Conservation (phyloP, 2,797 vertebrate species). For the Acanthurus tractus region DNA sequence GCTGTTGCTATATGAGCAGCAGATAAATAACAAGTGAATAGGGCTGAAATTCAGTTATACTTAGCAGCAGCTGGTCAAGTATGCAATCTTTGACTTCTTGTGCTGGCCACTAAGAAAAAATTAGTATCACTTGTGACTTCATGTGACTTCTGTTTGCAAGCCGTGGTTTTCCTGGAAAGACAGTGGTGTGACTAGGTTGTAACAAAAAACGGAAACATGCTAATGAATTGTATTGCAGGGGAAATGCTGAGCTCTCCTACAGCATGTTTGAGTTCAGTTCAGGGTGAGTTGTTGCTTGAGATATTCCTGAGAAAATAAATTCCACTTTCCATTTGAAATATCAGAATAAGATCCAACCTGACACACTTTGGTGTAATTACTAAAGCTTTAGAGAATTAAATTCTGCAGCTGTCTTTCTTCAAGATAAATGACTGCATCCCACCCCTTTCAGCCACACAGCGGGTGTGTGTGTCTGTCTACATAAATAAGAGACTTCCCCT, state of each 20-base stretch:
- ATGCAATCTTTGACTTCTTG: constrained; percentile 12
- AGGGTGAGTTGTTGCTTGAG: not conserved
- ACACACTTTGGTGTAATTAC: not conserved
- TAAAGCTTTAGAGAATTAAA: not conserved
- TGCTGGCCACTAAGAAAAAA: not conserved
- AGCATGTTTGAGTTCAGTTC: not conserved
- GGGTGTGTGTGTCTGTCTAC: constrained; percentile 1
- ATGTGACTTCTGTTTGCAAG: constrained; percentile 21
- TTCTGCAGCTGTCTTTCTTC: not conserved
- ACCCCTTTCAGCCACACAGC: constrained; percentile 2
- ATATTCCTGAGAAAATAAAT: not conserved
- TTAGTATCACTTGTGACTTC: constrained; percentile 1
- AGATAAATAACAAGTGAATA: constrained; percentile 9
- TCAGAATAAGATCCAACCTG: not conserved
- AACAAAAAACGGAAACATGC: not conserved
- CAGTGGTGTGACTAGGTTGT: not conserved
- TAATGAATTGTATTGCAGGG: not conserved
- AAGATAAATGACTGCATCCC: not conserved
- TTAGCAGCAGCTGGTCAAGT: not conserved
- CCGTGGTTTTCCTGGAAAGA: constrained; percentile 14
- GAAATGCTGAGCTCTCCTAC: not conserved
- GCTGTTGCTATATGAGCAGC: not conserved
- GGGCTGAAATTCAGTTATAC: not conserved
- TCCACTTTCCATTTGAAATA: not conserved
- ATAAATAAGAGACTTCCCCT: not conserved